Conservation (phyloP, 2,888 invertebrate genomes). For the Hedychridium roseum region DNA sequence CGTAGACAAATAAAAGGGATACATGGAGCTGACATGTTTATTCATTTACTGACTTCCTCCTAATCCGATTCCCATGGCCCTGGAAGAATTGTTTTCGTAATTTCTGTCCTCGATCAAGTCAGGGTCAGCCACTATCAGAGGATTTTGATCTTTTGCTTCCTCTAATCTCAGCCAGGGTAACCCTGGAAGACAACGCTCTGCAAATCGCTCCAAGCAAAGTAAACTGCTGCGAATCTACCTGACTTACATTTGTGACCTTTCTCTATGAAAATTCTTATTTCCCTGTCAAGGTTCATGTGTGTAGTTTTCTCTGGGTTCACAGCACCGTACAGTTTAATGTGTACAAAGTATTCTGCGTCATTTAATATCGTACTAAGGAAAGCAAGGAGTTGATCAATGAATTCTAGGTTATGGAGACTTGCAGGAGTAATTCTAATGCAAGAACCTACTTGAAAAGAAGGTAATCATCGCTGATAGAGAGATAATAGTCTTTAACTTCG, state of each 20-base stretch:
- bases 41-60: slow-evolving; percentile 2
- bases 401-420: too few relatives aligned
- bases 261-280: slow-evolving; percentile 47
- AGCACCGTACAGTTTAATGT: slow-evolving; percentile 52
- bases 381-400: slow-evolving; percentile 8
- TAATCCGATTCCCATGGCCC: too few relatives aligned
- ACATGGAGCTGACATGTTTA: background rate
- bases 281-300: slow-evolving; percentile 48
- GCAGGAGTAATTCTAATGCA: too few relatives aligned
- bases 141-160: slow-evolving; percentile 29
- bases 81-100: background rate
- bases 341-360: slow-evolving; percentile 42
- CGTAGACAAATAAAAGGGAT: slow-evolving; percentile 1
- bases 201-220: too few relatives aligned
- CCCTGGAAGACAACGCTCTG: slow-evolving; percentile 39
- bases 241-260: slow-evolving; percentile 55
- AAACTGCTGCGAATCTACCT: too few relatives aligned
- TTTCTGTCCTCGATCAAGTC: slow-evolving; percentile 27
- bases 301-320: slow-evolving; percentile 48
- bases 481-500: slow-evolving; percentile 49
- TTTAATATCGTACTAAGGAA: slow-evolving; percentile 44
- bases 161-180: slow-evolving; percentile 50
- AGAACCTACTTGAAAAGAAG: slow-evolving; percentile 51
- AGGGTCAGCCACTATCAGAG: slow-evolving; percentile 38
- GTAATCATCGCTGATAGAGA: slow-evolving; percentile 40